A percentile compares a stretch with the other conserved stretches of the same genome.
Evolutionary conservation across 2,888 invertebrate genomes (phyloP).

Genomic region (Copidosoma aretas): DNA sequence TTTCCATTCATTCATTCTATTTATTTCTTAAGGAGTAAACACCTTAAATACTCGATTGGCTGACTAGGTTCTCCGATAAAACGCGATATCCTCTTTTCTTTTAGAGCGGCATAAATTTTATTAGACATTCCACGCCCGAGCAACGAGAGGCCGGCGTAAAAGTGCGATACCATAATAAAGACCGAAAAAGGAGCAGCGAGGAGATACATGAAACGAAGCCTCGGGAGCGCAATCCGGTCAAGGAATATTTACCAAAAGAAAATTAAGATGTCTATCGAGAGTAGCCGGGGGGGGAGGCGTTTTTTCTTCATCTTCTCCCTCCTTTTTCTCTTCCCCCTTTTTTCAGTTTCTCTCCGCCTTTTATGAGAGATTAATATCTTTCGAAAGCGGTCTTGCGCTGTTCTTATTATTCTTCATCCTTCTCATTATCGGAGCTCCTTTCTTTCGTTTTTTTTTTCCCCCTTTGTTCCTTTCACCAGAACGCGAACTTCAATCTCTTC

Average conservation of each 20-base stretch:
- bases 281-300: constrained; percentile 12
- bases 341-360: constrained; percentile 24
- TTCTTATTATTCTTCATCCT: constrained; percentile 33
- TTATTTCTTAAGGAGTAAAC: too few species aligned
- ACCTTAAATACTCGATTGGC: too few species aligned
- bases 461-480: constrained; percentile 9
- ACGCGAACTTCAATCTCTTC: constrained; percentile 9
- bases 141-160: too few species aligned
- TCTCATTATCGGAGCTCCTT: constrained; percentile 21
- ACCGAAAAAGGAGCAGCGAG: too few species aligned
- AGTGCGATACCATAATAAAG: too few species aligned
- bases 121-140: too few species aligned
- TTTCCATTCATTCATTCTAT: too few species aligned
- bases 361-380: constrained; percentile 37
- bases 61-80: too few species aligned
- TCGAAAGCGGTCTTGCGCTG: constrained; percentile 30
- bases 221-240: constrained; percentile 17
- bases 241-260: constrained; percentile 37
- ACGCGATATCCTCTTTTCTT: too few species aligned
- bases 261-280: constrained; percentile 39
- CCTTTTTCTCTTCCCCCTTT: constrained; percentile 28
- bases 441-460: constrained; percentile 17
- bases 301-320: constrained; percentile 24
- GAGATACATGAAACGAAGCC: constrained; percentile 5
- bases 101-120: too few species aligned